Base-by-base conservation (phyloP, 2,797 vertebrate species). In the Knipowitschia caucasica region DNA sequence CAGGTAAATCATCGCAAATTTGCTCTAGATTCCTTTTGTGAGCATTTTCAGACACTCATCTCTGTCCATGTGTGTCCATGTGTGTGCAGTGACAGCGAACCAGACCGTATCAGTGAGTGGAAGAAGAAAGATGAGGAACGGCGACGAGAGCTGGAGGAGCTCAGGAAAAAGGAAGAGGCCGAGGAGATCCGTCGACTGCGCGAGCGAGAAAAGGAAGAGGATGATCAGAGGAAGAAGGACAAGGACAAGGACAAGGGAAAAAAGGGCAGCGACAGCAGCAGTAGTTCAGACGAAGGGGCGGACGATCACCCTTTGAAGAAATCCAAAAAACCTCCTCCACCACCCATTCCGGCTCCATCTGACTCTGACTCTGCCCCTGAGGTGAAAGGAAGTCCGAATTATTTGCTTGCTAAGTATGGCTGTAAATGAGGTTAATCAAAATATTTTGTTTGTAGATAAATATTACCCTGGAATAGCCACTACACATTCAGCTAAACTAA, bases 71-170 rank as follows among this genome's bases (percentile, higher is more conserved):
- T n/a, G n/a, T n/a, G n/a, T n/a, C n/a, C n/a, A n/a, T n/a, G n/a
- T 7, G 5, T 75, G 0, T 53, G 63, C 59, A 97, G 94, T 0
- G 95, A 95, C 8, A 95, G 94, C 2, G 94, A 93, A 7, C 89
- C 93, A 2, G 95, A 98, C 80, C 92, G 92, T 46, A 94, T 99
- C 85, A 95, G 95, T 0, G 94, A 95, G 53, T 98, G 96, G 96
- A 98, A 98, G 76, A 93, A 93, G 54, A 77, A 92, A 2, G 96
- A 98, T 0, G 95, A 98, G 67, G 94, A 95, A 51, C 90, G 95
- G 1, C 81, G 90, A 3, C 84, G 91, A 2, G 95, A 96, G 77
- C 89, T 98, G 53, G 96, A 98, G 73, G 95, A 98, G 34, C 90
- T 93, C 6, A 83, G 94, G 85, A 94, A 92, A 85, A 92, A 89